Evolutionary conservation across 1,140 invertebrate species (phyloP).

Genomic region (Calliphora vicina): DNA sequence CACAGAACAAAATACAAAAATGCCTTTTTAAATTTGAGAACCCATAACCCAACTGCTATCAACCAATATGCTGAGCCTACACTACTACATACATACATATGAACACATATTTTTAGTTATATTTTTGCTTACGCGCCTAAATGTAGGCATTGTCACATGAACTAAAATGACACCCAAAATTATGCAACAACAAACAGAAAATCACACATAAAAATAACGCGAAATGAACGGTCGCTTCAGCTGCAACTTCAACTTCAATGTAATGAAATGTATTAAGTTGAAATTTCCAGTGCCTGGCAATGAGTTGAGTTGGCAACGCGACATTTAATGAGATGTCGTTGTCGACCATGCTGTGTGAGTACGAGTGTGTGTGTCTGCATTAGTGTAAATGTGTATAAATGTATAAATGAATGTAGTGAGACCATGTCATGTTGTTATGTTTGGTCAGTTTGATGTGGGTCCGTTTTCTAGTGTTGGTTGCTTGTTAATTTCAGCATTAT

Average conservation of each 20-base stretch:
- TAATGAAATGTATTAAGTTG: slow-evolving; percentile 24
- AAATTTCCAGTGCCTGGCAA: background rate
- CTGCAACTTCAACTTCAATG: background rate
- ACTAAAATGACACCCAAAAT: slow-evolving; percentile 26
- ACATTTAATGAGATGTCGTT: slow-evolving; percentile 32
- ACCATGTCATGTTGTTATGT: slow-evolving; percentile 51
- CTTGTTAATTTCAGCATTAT: slow-evolving; percentile 25
- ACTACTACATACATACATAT: background rate
- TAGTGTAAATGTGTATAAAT: slow-evolving; percentile 45
- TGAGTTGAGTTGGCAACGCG: slow-evolving; percentile 28
- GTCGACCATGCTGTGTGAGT: slow-evolving; percentile 7
- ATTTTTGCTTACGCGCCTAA: slow-evolving; percentile 4
- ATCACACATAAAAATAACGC: background rate
- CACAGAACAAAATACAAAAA: background rate
- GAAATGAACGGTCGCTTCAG: slow-evolving; percentile 18
- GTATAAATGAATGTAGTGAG: slow-evolving; percentile 59
- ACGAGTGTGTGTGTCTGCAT: slow-evolving; percentile 20
- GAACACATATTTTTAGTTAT: background rate
- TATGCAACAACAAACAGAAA: background rate
- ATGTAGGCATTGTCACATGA: slow-evolving; percentile 30
- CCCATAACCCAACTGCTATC: background rate
- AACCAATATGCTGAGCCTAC: background rate
- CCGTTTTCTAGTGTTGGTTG: slow-evolving; percentile 50
- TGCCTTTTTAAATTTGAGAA: slow-evolving; percentile 13
- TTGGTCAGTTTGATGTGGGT: slow-evolving; percentile 62